phyloP scores from a whole-genome alignment of 2,797 vertebrate species.

The Cyprinella venusta region DNA sequence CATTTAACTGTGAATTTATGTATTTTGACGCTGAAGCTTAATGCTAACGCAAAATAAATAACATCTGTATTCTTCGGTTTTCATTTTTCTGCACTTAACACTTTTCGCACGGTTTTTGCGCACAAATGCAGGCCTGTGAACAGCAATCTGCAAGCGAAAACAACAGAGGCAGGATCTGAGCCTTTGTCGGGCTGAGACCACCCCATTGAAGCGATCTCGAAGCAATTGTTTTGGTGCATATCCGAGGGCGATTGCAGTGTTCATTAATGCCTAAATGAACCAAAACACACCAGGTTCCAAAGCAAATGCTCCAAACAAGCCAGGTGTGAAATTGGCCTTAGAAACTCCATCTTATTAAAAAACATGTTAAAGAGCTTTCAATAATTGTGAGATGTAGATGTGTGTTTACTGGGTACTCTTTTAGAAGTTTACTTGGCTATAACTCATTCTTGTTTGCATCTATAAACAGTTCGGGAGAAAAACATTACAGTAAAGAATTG shows the following conservation, averaged over 20 bases:
- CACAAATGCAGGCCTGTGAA: too few species aligned
- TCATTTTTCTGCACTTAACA: too few species aligned
- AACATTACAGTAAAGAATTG: slow-evolving; percentile 49
- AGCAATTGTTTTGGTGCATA: neutral
- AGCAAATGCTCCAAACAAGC: neutral
- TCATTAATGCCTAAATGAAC: neutral
- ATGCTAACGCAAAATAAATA: too few species aligned
- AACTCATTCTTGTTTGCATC: slow-evolving; percentile 54
- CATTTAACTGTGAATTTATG: too few species aligned
- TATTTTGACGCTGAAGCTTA: too few species aligned
- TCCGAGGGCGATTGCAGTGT: neutral
- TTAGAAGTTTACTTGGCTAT: slow-evolving; percentile 53
- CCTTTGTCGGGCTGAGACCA: too few species aligned
- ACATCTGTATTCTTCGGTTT: too few species aligned
- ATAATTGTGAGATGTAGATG: slow-evolving; percentile 15
- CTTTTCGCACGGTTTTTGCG: too few species aligned
- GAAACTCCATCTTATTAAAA: slow-evolving; percentile 29
- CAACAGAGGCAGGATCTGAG: too few species aligned
- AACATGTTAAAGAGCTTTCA: slow-evolving; percentile 14
- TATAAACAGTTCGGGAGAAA: slow-evolving; percentile 55
- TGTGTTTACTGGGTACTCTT: neutral
- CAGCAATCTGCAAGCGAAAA: too few species aligned
- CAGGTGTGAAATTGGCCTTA: neutral
- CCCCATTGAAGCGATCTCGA: neutral
- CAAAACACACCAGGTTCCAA: neutral